Evolutionary conservation across 2,797 vertebrate genomes (phyloP), one percentile per base, ranked within the genome.

Genomic region (Odontamblyopus rebecca): DNA sequence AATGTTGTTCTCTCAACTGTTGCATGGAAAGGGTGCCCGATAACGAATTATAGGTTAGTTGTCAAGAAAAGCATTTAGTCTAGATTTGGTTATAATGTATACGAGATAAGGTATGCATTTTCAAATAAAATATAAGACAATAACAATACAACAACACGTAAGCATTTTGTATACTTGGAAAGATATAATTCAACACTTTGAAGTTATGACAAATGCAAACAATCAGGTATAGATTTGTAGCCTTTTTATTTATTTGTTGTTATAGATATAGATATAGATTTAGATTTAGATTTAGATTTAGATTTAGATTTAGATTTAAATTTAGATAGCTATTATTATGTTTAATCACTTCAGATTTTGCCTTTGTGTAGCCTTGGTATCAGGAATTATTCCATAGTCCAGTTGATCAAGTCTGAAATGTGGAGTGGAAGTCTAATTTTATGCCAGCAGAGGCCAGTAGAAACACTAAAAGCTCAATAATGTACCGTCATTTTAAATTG

Each of bases 1-100:
- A 41, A 63, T 60, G 57, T 41, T 60, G 57, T 63, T 63, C 61
- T 41, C 32, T n/a, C 61, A 60, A 30, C 57, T 60, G 57, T 60
- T 60, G 57, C 57, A 30, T 30, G 57, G 27, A 18, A 6, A 30
- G 23, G 23, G 23, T 4, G n/a, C 1, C 54, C 26, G 23, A 57
- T 26, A 23, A 57, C 54, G 27, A 19, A 13, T 57, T 1, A 57
- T 13, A 57, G 23, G 53, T 11, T n/a, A 54, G 50, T 51, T 19
- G 5, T 51, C 7, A 38, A 38, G 35, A 38, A 38, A 35, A 9
- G 35, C 18, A 19, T 53, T 53, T 53, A n/a, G 19, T 19, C 6
- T 19, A n/a, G 51, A 19, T 53, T 53, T 53, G 51, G 18, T 9
- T 38, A 53, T n/a, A 54, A 53, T 53, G 19, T 53, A 9, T 19